Percentiles rank a stretch among this genome's conserved stretches.
These are phyloP conservation scores for Ptycholaimellus sp. DNA, from an alignment of 2,888 invertebrate species.

Conservation along the genomic window DNA sequence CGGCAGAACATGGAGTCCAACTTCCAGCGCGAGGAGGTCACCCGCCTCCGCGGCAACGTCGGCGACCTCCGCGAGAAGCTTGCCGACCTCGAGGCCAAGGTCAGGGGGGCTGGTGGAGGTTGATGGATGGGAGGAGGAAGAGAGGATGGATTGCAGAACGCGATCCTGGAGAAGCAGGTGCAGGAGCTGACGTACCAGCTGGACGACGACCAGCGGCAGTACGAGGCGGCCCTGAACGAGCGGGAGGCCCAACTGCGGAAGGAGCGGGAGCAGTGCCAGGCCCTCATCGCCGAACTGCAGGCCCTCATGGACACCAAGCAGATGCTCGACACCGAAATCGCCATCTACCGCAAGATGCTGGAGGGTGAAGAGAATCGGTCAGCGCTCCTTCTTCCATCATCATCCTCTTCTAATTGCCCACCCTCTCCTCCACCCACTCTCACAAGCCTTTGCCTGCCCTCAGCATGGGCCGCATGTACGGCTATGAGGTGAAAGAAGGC, in stretches of 20 bases:
- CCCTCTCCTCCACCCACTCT: too few species aligned
- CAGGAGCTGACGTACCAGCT: conserved; percentile 15
- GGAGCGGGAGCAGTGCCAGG: conserved; percentile 15
- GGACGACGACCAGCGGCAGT: conserved; percentile 27
- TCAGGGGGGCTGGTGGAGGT: too few species aligned
- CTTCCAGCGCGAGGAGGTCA: conserved; percentile 29
- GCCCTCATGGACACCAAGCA: conserved; percentile 30
- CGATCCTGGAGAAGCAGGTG: conserved; percentile 25
- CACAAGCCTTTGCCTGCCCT: too few species aligned
- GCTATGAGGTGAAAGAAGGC: too few species aligned
- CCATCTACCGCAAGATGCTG: conserved; percentile 33
- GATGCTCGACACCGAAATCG: conserved; percentile 32
- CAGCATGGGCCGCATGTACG: too few species aligned
- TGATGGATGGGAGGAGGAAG: too few species aligned
- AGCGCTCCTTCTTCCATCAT: too few species aligned
- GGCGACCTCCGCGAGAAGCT: conserved; percentile 26
- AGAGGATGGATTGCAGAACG: conserved; percentile 17
- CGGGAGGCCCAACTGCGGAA: conserved; percentile 16
- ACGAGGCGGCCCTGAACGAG: conserved; percentile 28
- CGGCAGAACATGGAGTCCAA: conserved; percentile 26
- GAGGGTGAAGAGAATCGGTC: conserved; percentile 33
- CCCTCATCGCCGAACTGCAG: conserved; percentile 18
- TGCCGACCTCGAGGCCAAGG: conserved; percentile 27
- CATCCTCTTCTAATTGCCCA: too few species aligned
- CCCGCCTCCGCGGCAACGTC: conserved; percentile 25